Conservation (phyloP, 92 coral and sea anemone species). For the Epizoanthus ramosus region DNA sequence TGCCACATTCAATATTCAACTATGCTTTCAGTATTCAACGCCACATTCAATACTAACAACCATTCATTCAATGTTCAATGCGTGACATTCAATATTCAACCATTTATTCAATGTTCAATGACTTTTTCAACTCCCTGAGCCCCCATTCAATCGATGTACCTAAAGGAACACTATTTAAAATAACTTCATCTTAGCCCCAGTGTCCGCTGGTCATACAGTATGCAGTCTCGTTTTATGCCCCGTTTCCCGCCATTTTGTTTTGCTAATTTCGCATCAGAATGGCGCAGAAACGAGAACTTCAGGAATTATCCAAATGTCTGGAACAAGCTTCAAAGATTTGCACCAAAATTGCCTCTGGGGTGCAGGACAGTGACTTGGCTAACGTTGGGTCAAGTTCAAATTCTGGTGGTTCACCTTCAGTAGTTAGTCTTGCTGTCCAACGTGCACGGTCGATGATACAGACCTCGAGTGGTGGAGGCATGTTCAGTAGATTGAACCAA, state of each 20-base stretch:
- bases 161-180: neutral
- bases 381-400: neutral
- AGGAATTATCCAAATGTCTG: conserved; percentile 43
- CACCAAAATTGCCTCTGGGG: conserved; percentile 24
- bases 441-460: conserved; percentile 49
- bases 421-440: conserved; percentile 48
- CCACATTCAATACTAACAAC: conserved; percentile 39
- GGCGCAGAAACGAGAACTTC: conserved; percentile 18
- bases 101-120: conserved; percentile 43
- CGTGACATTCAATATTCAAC: conserved; percentile 18
- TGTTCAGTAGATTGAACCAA: conserved; percentile 48
- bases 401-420: conserved; percentile 38
- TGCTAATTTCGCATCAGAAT: neutral
- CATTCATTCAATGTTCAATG: conserved; percentile 26
- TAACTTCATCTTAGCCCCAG: neutral
- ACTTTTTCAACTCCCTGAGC: neutral
- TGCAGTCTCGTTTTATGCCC: neutral
- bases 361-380: neutral
- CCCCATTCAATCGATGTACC: conserved; percentile 18
- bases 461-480: conserved; percentile 35
- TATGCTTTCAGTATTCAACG: conserved; percentile 27
- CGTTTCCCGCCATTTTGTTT: neutral
- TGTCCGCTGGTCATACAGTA: conserved; percentile 18
- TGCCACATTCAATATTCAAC: neutral
- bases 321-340: conserved; percentile 40